Evolutionary conservation across 2,113 vertebrate genomes (phyloP), one percentile per base, ranked within the genome.

Genomic region (Ailurus styani): DNA sequence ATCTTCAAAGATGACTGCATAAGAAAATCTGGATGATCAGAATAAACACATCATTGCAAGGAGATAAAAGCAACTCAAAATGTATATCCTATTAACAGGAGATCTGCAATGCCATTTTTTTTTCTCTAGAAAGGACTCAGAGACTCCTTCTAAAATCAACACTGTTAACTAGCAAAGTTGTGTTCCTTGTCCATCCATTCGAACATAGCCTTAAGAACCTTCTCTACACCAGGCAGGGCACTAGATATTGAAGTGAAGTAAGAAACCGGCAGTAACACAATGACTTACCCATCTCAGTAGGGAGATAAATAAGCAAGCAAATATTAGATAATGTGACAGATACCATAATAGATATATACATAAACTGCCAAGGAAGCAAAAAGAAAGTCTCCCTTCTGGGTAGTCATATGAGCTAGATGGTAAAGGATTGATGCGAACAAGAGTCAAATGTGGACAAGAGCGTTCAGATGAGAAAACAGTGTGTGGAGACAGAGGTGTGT

Each of bases 331-430:
- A 66, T 2, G 1, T 29, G 34, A 47, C 37, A 31, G 82, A 73
- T n/a, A 25, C 8, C 42, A 1, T 7, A 3, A 27, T 11, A 14
- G 60, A 75, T 2, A 10, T 11, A 15, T 5, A 73, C 34, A 15
- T 2, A 42, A 23, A 27, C 64, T 31, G 23, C 40, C 54, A 60
- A 95, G 34, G 47, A 96, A n/a, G 42, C 2, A 23, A 54, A 90
- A 7, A 31, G 42, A 55, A 5, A 57, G 15, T 14, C 34, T 31
- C 10, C 8, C 1, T 47, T 52, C 27, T 2, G 47, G 55, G 47
- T 15, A 25, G 1, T n/a, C 4, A 0, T 25, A 3, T 2, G 13
- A 78, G 9, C 52, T 29, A 7, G 47, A 54, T 20, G 29, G 17
- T 42, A 11, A 66, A 64, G 27, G 83, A 25, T 0, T 14, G 45